Evolutionary conservation across 2,797 vertebrate genomes (phyloP), one percentile per base, ranked within the genome.

Genomic region (Mormyrus proboscirostris): DNA sequence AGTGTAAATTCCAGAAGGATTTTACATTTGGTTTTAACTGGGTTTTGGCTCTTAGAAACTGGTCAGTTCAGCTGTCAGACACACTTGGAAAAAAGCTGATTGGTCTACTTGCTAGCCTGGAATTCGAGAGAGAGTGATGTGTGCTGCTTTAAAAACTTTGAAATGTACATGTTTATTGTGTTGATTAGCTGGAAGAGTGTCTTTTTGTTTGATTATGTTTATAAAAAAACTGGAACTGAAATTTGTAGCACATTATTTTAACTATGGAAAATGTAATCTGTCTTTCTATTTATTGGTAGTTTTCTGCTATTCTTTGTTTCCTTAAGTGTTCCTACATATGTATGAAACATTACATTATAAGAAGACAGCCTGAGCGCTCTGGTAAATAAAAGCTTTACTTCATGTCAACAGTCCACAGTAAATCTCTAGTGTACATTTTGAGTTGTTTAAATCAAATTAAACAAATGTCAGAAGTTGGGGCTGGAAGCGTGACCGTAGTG

Each of bases 381-480:
- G n/a, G 49, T 51, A 85, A 85, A 49, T 51, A 85, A 85, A 4
- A 85, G 49, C 22, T 85, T n/a, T 47, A 51, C n/a, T 22, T 49
- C n/a, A 25, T 44, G 50, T 51, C 82, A 85, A 50, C 82, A 49
- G 82, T 49, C 82, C 41, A 49, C 41, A 84, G n/a, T 85, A 22
- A 85, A 51, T 82, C 76, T 82, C 14, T 55, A 29, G 50, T 86
- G 50, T 22, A 59, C 59, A 22, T 53, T 57, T n/a, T 62, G 51
- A 33, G 16, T 85, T 86, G 59, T 86, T 89, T 89, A 73, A 41
- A 86, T 86, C 38, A 86, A 19, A 89, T 87, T 87, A 59, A 19
- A 57, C 86, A 87, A 33, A 59, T n/a, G 33, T 57, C 86, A 59
- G 55, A 44, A 87, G 3, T 47, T 82, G 76, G 76, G 41, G 41